Base-by-base conservation (phyloP, 2,113 vertebrate genomes). In the Glaucidium brasilianum region DNA sequence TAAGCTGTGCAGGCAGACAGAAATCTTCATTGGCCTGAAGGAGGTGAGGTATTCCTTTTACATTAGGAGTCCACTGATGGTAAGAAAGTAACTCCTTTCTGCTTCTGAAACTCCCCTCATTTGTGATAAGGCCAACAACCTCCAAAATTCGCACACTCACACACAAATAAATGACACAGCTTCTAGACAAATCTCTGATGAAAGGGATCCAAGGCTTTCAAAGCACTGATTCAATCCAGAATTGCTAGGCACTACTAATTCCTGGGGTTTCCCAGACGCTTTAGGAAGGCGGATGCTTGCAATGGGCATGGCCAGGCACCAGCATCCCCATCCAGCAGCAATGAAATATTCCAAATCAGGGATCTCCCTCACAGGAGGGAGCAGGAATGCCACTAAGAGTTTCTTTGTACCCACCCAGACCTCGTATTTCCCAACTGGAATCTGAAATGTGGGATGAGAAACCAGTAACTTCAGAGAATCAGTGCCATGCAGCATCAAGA, bases 401-500 rank as follows among this genome's bases (percentile, higher is more conserved):
- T 20, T 34, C 49, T 37, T 0, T 45, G 13, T 23, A 49, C 27
- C 34, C 35, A 39, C 7, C n/a, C 29, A 37, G 16, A 59, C 11
- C 22, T 58, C 26, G 22, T 9, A 6, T 35, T 83, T 59, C 56
- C 63, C 50, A 67, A 26, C 32, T 32, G n/a, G 35, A 53, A 64
- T 21, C 32, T 88, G 35, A 34, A 62, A 69, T 34, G 3, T 56
- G 50, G 39, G 41, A 6, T 27, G 12, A 17, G 7, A 45, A 77
- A 37, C 9, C 58, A 72, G 0, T 0, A 56, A 16, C 29, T 27
- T 32, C 0, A 8, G 13, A 32, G 53, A 56, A 16, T 2, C 56
- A 25, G 15, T 25, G 59, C 49, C 29, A 25, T 4, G 4, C 34
- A 15, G n/a, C 7, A 4, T 1, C 37, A 26, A 21, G 32, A 16